phyloP scores from a whole-genome alignment of 2,888 invertebrate species.

The Hipparchia semele region DNA sequence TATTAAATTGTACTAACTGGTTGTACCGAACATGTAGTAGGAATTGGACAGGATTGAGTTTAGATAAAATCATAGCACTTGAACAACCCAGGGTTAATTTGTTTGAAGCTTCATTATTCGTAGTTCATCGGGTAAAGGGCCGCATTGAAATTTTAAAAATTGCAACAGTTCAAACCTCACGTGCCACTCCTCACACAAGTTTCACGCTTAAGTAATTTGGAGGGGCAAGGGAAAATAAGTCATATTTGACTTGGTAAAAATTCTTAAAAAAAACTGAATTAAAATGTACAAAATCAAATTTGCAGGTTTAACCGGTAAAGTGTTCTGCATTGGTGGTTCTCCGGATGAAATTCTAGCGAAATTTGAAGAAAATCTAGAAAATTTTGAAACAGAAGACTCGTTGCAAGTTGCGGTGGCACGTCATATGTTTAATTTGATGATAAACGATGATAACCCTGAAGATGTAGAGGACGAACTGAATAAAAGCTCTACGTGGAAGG shows the following conservation, averaged over 20 bases:
- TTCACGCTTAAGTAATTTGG: no score
- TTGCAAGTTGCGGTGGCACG: constrained; percentile 47
- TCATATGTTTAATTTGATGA: constrained; percentile 50
- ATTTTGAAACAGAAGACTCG: constrained; percentile 41
- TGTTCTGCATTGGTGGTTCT: constrained; percentile 58
- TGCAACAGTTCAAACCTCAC: no score
- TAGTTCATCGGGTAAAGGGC: no score
- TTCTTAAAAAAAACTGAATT: background rate
- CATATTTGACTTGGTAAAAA: background rate
- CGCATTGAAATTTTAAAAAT: no score
- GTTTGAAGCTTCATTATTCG: no score
- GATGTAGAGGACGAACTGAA: constrained; percentile 38
- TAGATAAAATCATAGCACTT: no score
- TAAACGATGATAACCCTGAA: constrained; percentile 22
- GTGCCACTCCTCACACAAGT: no score
- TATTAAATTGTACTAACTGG: no score
- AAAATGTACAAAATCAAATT: background rate
- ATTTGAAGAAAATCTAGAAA: constrained; percentile 44
- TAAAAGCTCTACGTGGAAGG: constrained; percentile 44
- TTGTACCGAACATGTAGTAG: no score
- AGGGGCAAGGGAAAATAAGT: no score
- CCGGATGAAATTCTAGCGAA: constrained; percentile 49
- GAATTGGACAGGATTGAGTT: no score
- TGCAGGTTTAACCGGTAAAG: constrained; percentile 56
- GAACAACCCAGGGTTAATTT: no score